Base-by-base conservation (phyloP, 2,888 invertebrate species). In the Platypus cylindrus region DNA sequence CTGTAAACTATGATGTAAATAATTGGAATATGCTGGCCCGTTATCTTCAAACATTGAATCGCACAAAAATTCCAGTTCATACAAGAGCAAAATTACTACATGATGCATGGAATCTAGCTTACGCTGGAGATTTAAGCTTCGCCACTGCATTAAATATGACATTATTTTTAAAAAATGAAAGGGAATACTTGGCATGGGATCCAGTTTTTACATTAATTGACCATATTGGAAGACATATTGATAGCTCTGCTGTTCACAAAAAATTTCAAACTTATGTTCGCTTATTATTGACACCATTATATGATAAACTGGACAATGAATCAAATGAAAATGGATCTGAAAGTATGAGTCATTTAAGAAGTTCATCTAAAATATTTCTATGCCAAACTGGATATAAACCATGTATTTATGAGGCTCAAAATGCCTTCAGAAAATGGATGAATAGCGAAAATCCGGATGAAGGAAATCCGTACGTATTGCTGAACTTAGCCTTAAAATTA, bases 141-240 rank as follows among this genome's bases (percentile, higher is more conserved):
- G 74, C 71, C 0, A 74, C 75, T 0, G 84, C 85, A 0, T 66
- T 86, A 14, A 77, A 84, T 48, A 80, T 85, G 79, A 83, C 83
- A 0, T 59, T 80, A 22, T 82, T 84, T 49, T 60, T 85, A 53
- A 75, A 71, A 49, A 65, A 73, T 29, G 85, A 85, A 57, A 68
- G 76, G 17, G 72, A 80, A 42, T 78, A 80, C 45, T 60, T 82
- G 1, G 83, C 83, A 0, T 86, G 85, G 85, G 78, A 81, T 53
- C 81, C 83, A 0, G 74, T 83, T 5, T 85, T 85, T 50, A 82
- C 82, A 2, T 78, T 84, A 66, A 77, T 85, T 29, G 84, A 85
- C 54, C 83, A 84, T 48, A 70, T 85, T 34, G 79, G 82, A 17
- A 66, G 77, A 40, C 79, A 79, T 46, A 77, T 84, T 47, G 75